Percentiles rank a stretch among this genome's conserved stretches.
These are phyloP conservation scores for Theocolax elegans DNA, from an alignment of 1,140 invertebrate species.

Conservation along the genomic window DNA sequence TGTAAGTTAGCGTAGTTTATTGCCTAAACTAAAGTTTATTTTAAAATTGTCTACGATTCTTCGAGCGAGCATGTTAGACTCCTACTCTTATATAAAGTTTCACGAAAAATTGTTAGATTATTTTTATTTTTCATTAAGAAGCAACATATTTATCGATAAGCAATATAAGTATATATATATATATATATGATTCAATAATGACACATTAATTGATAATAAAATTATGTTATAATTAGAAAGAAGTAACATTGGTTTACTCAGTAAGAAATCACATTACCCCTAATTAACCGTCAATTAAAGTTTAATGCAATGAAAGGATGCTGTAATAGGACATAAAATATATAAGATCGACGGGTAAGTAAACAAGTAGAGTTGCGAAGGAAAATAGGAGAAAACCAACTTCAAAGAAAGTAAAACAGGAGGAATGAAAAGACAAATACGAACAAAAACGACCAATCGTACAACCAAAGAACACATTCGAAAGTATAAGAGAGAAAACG, in stretches of 20 bases:
- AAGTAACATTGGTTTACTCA: background rate
- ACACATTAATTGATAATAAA: no score
- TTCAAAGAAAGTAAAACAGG: conserved; percentile 39
- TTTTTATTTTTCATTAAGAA: no score
- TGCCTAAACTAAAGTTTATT: conserved; percentile 1
- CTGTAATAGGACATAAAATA: conserved; percentile 18
- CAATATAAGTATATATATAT: no score
- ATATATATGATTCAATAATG: no score
- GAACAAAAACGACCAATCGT: conserved; percentile 23
- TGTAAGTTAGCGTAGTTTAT: conserved; percentile 23
- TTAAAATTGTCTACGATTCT: background rate
- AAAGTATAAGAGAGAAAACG: no score
- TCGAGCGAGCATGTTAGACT: no score
- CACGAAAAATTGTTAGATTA: no score
- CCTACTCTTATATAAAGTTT: no score
- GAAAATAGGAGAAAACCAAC: conserved; percentile 16
- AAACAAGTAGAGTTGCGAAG: conserved; percentile 6
- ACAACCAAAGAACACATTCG: background rate
- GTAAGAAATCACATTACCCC: conserved; percentile 11
- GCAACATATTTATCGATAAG: no score
- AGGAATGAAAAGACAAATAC: conserved; percentile 26
- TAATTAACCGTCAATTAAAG: conserved; percentile 27
- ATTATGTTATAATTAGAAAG: background rate
- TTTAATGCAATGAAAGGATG: conserved; percentile 15
- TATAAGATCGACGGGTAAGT: conserved; percentile 3